phyloP scores from a whole-genome alignment of 2,797 vertebrate genomes.

The Danio albolineatus region DNA sequence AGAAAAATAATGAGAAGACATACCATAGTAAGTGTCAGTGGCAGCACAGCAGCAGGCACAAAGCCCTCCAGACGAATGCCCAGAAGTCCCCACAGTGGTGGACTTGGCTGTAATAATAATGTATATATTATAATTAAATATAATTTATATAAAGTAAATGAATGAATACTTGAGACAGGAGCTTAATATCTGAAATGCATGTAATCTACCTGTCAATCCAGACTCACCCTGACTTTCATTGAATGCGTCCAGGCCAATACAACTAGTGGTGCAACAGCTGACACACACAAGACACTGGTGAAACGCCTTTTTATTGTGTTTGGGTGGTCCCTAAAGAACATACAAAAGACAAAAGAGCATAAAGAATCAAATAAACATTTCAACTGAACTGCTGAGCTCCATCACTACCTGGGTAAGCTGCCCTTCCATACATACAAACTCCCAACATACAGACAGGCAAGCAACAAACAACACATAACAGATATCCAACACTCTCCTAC shows the following conservation, averaged over 20 bases:
- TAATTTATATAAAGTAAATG: neutral
- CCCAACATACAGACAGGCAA: conserved; percentile 83
- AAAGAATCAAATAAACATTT: neutral
- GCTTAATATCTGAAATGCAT: neutral
- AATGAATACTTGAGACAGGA: neutral
- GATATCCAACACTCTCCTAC: conserved; percentile 73
- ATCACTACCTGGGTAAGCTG: conserved; percentile 73
- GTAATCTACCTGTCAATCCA: no score
- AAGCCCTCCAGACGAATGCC: neutral
- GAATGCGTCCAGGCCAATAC: conserved; percentile 79
- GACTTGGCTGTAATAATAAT: conserved; percentile 7
- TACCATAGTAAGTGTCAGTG: neutral
- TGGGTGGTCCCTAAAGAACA: conserved; percentile 76
- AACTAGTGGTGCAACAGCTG: conserved; percentile 78
- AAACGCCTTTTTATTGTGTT: conserved; percentile 82
- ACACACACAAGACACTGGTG: conserved; percentile 83
- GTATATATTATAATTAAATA: neutral
- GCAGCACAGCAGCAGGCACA: neutral
- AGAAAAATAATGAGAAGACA: neutral
- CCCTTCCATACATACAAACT: conserved; percentile 86
- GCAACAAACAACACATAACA: conserved; percentile 78
- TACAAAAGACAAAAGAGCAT: neutral
- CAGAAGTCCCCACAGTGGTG: neutral
- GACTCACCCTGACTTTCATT: conserved; percentile 75
- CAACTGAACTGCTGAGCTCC: neutral